Percentiles rank a stretch among this genome's conserved stretches.
Evolutionary conservation across 2,113 vertebrate species (phyloP).

Genomic region (Bungarus multicinctus): DNA sequence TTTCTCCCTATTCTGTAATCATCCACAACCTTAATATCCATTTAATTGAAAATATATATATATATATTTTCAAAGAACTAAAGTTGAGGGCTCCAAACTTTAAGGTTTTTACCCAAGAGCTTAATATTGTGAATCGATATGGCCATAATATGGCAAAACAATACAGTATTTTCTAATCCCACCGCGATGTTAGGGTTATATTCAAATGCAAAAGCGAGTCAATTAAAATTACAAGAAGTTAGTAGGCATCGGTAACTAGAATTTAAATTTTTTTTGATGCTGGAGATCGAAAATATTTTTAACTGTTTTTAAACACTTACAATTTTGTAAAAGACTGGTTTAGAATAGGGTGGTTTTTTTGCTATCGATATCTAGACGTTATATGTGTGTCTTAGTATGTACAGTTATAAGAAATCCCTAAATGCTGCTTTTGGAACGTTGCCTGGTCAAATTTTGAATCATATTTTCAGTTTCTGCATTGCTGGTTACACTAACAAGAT

Average conservation of each 20-base stretch:
- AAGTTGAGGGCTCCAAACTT: background rate
- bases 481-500: background rate
- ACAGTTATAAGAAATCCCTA: background rate
- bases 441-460: constrained; percentile 3
- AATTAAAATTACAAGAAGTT: no score
- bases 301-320: background rate
- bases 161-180: background rate
- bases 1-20: background rate
- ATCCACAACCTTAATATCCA: background rate
- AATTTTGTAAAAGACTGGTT: background rate
- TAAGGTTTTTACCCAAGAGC: background rate
- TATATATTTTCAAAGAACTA: no score
- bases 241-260: background rate
- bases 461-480: background rate
- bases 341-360: background rate
- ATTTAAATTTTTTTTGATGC: background rate
- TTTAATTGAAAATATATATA: background rate
- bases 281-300: background rate
- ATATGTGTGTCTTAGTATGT: background rate
- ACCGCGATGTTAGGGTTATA: background rate
- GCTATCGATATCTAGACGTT: background rate
- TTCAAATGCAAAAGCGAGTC: background rate
- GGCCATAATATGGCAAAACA: background rate
- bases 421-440: background rate
- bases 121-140: background rate